These are phyloP conservation scores for Lathamus discolor DNA, from an alignment of 2,113 vertebrate species.

Conservation along the genomic window DNA sequence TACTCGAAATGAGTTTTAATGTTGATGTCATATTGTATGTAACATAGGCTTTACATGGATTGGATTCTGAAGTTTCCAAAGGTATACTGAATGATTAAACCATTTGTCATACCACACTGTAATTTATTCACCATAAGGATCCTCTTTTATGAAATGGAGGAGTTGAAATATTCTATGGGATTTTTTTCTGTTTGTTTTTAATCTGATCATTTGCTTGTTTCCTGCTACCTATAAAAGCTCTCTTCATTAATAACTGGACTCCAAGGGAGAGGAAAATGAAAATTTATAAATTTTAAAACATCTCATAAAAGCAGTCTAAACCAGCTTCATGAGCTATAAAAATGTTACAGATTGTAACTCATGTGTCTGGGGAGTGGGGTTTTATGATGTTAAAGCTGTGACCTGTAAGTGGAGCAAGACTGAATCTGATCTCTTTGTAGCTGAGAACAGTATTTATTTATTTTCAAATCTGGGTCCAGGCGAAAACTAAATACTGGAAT, in stretches of 20 bases:
- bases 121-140: not conserved
- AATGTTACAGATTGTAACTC: not conserved
- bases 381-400: not conserved
- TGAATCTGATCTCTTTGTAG: not conserved
- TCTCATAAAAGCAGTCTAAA: not conserved
- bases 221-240: not conserved
- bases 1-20: not conserved
- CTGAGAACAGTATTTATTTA: not conserved
- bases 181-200: not conserved
- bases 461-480: not conserved
- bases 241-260: not conserved
- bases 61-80: not conserved
- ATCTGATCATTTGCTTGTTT: not conserved
- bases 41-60: not conserved
- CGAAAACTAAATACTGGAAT: not conserved
- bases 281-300: constrained; percentile 27
- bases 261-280: constrained; percentile 10
- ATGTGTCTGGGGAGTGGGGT: not conserved
- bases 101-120: too few relatives aligned
- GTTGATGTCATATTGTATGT: rapidly evolving
- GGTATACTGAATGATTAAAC: not conserved
- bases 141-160: not conserved
- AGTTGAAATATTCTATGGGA: not conserved
- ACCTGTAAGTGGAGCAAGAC: not conserved
- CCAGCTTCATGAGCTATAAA: constrained; percentile 8